Evolutionary conservation across 2,113 vertebrate species (phyloP).

Genomic region (Pelusios castaneus): DNA sequence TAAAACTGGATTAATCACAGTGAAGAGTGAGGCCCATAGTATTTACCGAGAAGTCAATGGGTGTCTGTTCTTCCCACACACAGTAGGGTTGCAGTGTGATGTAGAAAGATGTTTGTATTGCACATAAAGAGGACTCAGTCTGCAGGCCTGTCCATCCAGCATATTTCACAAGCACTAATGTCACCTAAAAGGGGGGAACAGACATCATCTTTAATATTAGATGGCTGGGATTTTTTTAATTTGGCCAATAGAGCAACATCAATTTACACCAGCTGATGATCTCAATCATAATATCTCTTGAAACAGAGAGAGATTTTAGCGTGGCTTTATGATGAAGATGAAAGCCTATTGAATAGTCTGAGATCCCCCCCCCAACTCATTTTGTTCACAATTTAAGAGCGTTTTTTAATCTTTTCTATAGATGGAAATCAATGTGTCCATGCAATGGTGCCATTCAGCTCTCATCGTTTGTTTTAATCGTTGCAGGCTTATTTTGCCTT

Average conservation of each 20-base stretch:
- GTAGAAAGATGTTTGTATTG: rapidly evolving
- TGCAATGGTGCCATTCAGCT: background rate
- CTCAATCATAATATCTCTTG: background rate
- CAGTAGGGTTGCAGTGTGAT: background rate
- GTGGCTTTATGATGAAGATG: conserved; percentile 29
- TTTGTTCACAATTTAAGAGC: conserved; percentile 1
- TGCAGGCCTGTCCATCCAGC: background rate
- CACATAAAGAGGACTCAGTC: background rate
- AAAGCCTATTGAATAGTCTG: background rate
- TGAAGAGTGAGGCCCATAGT: background rate
- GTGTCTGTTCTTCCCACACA: background rate
- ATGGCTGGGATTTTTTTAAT: background rate
- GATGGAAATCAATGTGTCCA: conserved; percentile 1
- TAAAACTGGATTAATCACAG: background rate
- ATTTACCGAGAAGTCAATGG: background rate
- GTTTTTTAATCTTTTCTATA: background rate
- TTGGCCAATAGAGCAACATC: background rate
- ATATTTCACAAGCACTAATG: background rate
- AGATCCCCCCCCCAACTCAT: conserved; percentile 39
- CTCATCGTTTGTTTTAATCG: conserved; percentile 41
- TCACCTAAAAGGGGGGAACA: background rate
- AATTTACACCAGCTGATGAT: conserved; percentile 11
- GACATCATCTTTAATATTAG: background rate
- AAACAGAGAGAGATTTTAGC: background rate
- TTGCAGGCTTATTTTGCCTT: conserved; percentile 39